These are phyloP conservation scores for Serilophus lunatus DNA, from an alignment of 2,113 vertebrate genomes.

Conservation along the genomic window DNA sequence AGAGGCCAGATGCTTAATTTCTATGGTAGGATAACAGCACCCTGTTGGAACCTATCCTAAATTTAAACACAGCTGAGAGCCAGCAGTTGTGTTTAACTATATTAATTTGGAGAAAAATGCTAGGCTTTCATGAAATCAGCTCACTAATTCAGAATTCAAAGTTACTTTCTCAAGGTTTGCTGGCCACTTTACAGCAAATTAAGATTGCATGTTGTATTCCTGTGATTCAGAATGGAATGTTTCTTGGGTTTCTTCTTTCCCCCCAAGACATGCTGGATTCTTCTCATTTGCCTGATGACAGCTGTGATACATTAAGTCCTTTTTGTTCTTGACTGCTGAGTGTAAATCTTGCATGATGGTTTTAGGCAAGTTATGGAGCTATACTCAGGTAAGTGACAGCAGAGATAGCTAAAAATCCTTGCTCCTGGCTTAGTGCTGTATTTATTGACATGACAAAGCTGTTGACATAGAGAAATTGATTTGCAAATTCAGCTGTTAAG, in stretches of 20 bases:
- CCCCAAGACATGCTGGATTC: neutral
- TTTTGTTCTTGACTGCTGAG: neutral
- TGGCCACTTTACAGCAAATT: neutral
- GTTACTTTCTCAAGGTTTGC: neutral
- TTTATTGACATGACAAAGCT: neutral
- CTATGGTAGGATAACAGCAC: neutral
- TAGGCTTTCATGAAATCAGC: neutral
- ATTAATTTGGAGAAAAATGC: neutral
- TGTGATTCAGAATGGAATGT: neutral
- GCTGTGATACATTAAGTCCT: neutral
- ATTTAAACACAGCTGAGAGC: neutral
- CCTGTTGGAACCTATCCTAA: neutral
- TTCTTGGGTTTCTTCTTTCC: neutral
- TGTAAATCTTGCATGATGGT: neutral
- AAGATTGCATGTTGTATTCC: neutral
- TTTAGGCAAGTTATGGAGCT: neutral
- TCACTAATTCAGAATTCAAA: neutral
- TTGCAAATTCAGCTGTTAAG: neutral
- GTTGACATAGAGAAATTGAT: neutral
- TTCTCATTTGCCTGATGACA: conserved; percentile 11
- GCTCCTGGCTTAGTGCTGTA: neutral
- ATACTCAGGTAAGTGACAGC: neutral
- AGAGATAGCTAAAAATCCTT: neutral
- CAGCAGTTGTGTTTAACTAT: neutral
- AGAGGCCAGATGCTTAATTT: neutral